Conservation (phyloP, 2,797 vertebrate species). For the Champsocephalus gunnari region DNA sequence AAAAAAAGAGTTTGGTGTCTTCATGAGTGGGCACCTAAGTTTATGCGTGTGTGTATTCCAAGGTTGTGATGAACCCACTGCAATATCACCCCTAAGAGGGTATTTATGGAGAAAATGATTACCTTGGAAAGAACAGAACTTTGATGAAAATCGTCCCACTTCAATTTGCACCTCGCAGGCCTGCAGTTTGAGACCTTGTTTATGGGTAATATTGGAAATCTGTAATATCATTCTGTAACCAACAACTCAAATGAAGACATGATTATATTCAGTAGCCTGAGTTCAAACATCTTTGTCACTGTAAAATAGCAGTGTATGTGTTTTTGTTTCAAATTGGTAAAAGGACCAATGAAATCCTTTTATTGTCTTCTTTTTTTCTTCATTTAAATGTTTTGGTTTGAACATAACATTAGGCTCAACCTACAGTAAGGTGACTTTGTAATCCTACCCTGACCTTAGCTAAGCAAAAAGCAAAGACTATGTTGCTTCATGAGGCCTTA, state of each 20-base stretch:
- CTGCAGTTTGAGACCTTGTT: conserved; percentile 63
- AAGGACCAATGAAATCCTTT: background rate
- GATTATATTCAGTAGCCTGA: conserved; percentile 17
- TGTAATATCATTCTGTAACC: conserved; percentile 51
- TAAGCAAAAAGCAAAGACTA: background rate
- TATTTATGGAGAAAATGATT: conserved; percentile 78
- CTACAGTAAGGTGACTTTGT: background rate
- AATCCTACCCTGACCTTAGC: background rate
- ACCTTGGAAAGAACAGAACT: conserved; percentile 75
- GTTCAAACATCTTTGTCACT: conserved; percentile 13
- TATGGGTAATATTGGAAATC: conserved; percentile 72
- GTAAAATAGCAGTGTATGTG: background rate
- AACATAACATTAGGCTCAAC: background rate
- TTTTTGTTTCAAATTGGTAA: background rate
- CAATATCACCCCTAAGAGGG: conserved; percentile 71
- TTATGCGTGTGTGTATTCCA: conserved; percentile 43
- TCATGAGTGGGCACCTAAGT: conserved; percentile 25
- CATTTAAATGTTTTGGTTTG: background rate
- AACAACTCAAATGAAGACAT: conserved; percentile 51
- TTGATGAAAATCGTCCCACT: conserved; percentile 79
- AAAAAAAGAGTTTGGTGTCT: conserved; percentile 64
- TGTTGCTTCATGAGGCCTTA: background rate
- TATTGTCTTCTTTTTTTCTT: no score
- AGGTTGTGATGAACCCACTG: conserved; percentile 66
- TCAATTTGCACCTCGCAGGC: conserved; percentile 65